phyloP scores from a whole-genome alignment of 1,140 invertebrate genomes.

The Fopius arisanus region DNA sequence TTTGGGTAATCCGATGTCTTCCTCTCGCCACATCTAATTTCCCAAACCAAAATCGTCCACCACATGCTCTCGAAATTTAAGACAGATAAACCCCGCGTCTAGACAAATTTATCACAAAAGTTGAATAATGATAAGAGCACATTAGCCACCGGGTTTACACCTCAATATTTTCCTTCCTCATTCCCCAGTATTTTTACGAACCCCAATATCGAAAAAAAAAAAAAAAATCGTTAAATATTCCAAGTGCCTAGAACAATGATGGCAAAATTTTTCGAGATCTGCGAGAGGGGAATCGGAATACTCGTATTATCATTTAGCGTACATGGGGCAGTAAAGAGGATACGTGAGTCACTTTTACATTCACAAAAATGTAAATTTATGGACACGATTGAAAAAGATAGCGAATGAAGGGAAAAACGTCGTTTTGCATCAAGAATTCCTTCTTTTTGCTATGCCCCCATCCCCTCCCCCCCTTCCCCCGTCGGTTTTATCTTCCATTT shows the following conservation, averaged over 20 bases:
- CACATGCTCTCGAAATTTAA: too few relatives aligned
- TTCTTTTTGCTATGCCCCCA: neutral
- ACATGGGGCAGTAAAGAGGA: neutral
- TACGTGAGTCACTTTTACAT: conserved; percentile 11
- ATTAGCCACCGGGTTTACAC: too few relatives aligned
- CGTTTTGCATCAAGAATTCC: neutral
- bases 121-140: too few relatives aligned
- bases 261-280: neutral
- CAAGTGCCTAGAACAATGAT: neutral
- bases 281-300: neutral
- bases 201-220: too few relatives aligned
- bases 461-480: neutral
- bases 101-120: too few relatives aligned
- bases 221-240: neutral
- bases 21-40: too few relatives aligned
- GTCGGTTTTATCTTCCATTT: neutral
- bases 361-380: conserved; percentile 7
- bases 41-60: too few relatives aligned
- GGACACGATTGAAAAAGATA: neutral
- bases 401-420: neutral
- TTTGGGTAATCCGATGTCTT: too few relatives aligned
- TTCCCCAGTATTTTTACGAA: too few relatives aligned
- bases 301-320: neutral
- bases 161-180: too few relatives aligned
- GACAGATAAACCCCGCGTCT: too few relatives aligned